A percentile compares a stretch with the other conserved stretches of the same genome.
Conservation (phyloP, 2,888 invertebrate species). For the Vannuccia rotundouncinata region DNA sequence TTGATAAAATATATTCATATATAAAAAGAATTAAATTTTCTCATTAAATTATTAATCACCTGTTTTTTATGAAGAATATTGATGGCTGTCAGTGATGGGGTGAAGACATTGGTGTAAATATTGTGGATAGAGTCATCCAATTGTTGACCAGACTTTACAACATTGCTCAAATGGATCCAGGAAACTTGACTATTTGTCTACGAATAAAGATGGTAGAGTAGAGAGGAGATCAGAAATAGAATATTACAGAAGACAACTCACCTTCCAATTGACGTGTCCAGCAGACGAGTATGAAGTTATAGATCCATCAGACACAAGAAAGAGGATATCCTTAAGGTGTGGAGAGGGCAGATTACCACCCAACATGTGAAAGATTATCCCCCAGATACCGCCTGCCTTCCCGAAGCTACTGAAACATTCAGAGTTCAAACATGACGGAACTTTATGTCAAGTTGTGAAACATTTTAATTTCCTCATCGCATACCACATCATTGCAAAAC, state of each 20-base stretch:
- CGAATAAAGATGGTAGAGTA: too few relatives aligned
- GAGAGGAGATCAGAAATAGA: neutral
- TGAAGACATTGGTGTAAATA: neutral
- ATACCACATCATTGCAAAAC: too few relatives aligned
- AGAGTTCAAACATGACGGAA: too few relatives aligned
- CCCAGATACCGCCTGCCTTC: neutral
- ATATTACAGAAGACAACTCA: neutral
- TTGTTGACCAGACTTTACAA: neutral
- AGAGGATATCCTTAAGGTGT: neutral
- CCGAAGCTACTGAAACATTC: too few relatives aligned
- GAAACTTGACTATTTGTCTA: slow-evolving; percentile 2
- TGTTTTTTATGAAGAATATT: neutral
- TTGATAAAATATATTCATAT: too few relatives aligned
- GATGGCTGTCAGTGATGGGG: neutral
- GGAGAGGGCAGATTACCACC: neutral
- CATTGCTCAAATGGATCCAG: neutral
- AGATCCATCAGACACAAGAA: neutral
- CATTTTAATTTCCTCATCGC: too few relatives aligned
- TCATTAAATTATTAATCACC: neutral
- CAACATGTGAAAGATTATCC: neutral
- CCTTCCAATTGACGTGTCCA: slow-evolving; percentile 1
- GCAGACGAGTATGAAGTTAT: neutral
- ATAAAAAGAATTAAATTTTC: too few relatives aligned
- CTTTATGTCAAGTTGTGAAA: too few relatives aligned
- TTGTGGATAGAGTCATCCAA: neutral